Evolutionary conservation across 2,888 invertebrate genomes (phyloP).

Genomic region (Orthosia cruda): DNA sequence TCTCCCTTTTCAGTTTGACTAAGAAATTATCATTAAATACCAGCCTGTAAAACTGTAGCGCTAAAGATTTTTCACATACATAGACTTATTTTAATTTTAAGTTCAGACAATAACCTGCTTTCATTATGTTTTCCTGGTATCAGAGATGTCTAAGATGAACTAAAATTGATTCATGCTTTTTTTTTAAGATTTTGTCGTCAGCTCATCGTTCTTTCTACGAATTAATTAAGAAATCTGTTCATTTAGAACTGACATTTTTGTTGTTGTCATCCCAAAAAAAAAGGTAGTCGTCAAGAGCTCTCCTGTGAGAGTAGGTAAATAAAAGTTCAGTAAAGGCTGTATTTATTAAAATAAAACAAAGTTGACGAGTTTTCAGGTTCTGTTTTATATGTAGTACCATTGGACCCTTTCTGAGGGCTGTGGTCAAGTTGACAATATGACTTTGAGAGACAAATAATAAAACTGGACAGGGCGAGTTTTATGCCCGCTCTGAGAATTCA

Average conservation of each 20-base stretch:
- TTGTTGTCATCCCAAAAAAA: not conserved
- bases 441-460: conserved; percentile 49
- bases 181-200: too few relatives aligned
- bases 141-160: too few relatives aligned
- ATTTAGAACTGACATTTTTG: not conserved
- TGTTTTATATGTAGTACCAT: conserved; percentile 43
- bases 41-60: too few relatives aligned
- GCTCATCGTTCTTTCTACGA: too few relatives aligned
- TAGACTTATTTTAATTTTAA: too few relatives aligned
- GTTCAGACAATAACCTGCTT: too few relatives aligned
- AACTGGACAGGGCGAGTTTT: conserved; percentile 39
- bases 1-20: too few relatives aligned
- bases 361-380: conserved; percentile 52
- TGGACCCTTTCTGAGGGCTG: conserved; percentile 44
- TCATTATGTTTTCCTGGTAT: too few relatives aligned
- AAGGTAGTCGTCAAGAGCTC: not conserved
- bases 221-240: not conserved
- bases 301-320: conserved; percentile 1
- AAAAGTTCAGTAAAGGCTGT: conserved; percentile 19
- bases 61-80: too few relatives aligned
- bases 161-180: too few relatives aligned
- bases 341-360: conserved; percentile 45
- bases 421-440: conserved; percentile 54
- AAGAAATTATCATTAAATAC: too few relatives aligned
- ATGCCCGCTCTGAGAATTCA: conserved; percentile 18